Percentiles rank a stretch among this genome's conserved stretches.
Evolutionary conservation across 2,113 vertebrate species (phyloP).

Genomic region (Notechis scutatus): DNA sequence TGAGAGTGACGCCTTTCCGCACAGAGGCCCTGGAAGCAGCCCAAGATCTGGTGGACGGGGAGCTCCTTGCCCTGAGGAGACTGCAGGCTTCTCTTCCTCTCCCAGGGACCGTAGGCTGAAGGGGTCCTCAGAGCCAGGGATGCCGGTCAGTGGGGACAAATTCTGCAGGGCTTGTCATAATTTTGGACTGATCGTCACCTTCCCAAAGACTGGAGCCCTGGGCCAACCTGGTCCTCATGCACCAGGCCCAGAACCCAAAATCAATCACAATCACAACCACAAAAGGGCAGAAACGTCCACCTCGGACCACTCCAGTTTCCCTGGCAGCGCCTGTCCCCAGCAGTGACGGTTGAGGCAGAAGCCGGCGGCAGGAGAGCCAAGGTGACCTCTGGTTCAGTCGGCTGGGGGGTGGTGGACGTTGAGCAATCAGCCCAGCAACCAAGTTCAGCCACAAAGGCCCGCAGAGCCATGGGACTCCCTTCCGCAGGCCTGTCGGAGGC

Average conservation of each 20-base stretch:
- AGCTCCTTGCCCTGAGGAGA: too few species aligned
- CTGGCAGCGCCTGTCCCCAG: neutral
- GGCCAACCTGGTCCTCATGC: neutral
- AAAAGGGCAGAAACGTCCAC: too few species aligned
- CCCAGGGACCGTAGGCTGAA: too few species aligned
- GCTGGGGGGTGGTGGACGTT: neutral
- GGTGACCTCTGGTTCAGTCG: too few species aligned
- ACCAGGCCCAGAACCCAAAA: neutral
- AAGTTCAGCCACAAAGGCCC: neutral
- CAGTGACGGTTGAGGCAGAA: neutral
- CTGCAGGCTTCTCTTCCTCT: neutral
- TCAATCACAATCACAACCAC: neutral
- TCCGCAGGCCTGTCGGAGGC: too few species aligned
- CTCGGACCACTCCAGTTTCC: neutral
- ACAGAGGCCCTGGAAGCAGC: neutral
- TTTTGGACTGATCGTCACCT: too few species aligned
- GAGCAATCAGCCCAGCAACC: neutral
- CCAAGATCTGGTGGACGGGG: rapidly evolving
- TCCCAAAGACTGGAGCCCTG: neutral
- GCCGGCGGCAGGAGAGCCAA: too few species aligned
- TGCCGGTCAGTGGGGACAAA: neutral
- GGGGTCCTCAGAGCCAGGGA: neutral
- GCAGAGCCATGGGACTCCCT: too few species aligned
- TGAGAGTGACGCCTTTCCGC: neutral
- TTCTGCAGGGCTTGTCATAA: too few species aligned